Evolutionary conservation across 2,888 invertebrate species (phyloP), one percentile per base, ranked within the genome.

Genomic region (Drosophila rellima): DNA sequence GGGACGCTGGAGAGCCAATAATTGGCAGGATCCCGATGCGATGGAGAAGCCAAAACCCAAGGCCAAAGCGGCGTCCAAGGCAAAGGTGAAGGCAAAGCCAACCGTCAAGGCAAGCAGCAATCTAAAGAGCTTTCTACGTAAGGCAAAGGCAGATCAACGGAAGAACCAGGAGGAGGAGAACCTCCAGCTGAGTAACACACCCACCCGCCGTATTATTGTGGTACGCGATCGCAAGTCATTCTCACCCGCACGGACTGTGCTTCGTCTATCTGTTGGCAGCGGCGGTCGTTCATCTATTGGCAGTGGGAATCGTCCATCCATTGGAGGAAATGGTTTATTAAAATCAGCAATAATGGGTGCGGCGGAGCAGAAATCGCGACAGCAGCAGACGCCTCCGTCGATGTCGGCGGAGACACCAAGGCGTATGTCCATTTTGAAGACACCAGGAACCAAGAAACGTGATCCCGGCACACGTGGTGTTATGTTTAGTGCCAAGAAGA

Each of bases 1-100:
- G 20, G 71, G 78, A 17, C 82, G 84, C 7, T 92, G 92, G 91
- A 90, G 84, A 50, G 61, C 61, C 2, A 92, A 92, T 56, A 62
- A 90, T 40, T 92, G 92, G 92, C 23, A 60, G 2, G 92, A 92
- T 77, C 92, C 92, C 0, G 91, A 91, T 52, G 70, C 60, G 4
- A 47, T 37, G 13, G 15, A 35, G 6, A 29, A 61, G 13, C 47
- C 66, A 0, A 67, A 68, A 13, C 17, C 39, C 6, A 74, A 65
- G 23, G 3, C 35, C 0, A 82, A 72, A 50, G 17, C 0, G 10
- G 13, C 10, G 2, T 8, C 44, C 1, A 83, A 86, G 18, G 47
- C 70, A 18, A 89, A 82, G 52, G 80, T 90, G 0, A 70, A 72
- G 18, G 69, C 60, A 17, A 29, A 82, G 44, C 80, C 88, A 4